Evolutionary conservation across 2,797 vertebrate genomes (phyloP), one percentile per base, ranked within the genome.

Genomic region (Cichlasoma orientale): DNA sequence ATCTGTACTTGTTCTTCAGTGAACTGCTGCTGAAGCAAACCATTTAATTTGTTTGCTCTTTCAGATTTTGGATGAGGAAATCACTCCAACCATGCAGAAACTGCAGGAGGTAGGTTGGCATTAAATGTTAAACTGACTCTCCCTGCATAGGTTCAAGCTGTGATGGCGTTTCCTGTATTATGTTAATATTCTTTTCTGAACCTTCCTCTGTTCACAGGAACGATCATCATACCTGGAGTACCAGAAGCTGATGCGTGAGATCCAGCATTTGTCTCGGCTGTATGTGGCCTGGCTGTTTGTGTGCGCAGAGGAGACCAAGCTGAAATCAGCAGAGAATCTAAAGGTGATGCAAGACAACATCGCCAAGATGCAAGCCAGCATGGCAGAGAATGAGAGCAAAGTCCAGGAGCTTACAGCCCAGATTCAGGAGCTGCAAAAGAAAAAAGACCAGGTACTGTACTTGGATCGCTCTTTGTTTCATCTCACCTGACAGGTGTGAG

Each of bases 1-100:
- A 0, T 59, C 1, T n/a, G 1, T 54, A 41, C 6, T 73, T 2
- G 23, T 61, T 58, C 2, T 52, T 14, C 21, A 31, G 2, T 27
- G 55, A 6, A 27, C 2, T 25, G 4, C 1, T 55, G 18, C n/a
- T 36, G 16, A 13, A 56, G 44, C 52, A 56, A 55, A 73, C 25
- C 11, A 2, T 61, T 27, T 68, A 2, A 50, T 29, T 57, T 61
- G 3, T 79, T 75, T 57, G 8, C 27, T 91, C 57, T 91, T 93
- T 82, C 87, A 99, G 98, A 93, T 98, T 90, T 91, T 99, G 85
- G 88, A 96, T 84, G 98, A 99, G 82, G 98, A 99, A 91, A 99
- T 99, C 86, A 97, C 95, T 74, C 98, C 98, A 88, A 96, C 96
- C 3, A 96, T 99, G 94, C 92, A 96, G 57, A 98, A 98, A 90